phyloP scores from a whole-genome alignment of 2,888 invertebrate species.

The Schizaphis graminum region DNA sequence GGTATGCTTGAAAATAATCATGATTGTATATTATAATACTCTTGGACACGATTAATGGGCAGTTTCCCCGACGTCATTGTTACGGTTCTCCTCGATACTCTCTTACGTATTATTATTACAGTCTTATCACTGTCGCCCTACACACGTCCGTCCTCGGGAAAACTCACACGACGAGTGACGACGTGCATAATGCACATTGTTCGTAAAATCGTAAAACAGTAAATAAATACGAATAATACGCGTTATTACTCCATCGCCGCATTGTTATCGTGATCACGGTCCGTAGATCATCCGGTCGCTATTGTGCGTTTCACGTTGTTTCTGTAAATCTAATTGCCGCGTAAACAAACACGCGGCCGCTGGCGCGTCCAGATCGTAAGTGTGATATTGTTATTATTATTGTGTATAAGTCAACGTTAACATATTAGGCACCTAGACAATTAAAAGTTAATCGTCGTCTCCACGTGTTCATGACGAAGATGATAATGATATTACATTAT shows the following conservation, averaged over 20 bases:
- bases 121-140: neutral
- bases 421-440: neutral
- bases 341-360: neutral
- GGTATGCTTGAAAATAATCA: neutral
- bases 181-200: neutral
- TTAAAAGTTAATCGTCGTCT: neutral
- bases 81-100: neutral
- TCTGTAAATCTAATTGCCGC: neutral
- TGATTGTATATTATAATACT: neutral
- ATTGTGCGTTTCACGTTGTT: slow-evolving; percentile 4
- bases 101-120: neutral
- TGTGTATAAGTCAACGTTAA: neutral
- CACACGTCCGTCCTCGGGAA: slow-evolving; percentile 20
- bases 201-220: no score
- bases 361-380: neutral
- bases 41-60: neutral
- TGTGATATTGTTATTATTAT: neutral
- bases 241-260: neutral
- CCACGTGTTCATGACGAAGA: neutral
- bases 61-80: neutral
- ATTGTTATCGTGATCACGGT: neutral
- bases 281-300: neutral
- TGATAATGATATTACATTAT: neutral
- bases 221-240: neutral
- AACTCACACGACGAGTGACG: neutral